Evolutionary conservation across 2,888 invertebrate species (phyloP), one percentile per base, ranked within the genome.

Genomic region (Latheticus oryzae): DNA sequence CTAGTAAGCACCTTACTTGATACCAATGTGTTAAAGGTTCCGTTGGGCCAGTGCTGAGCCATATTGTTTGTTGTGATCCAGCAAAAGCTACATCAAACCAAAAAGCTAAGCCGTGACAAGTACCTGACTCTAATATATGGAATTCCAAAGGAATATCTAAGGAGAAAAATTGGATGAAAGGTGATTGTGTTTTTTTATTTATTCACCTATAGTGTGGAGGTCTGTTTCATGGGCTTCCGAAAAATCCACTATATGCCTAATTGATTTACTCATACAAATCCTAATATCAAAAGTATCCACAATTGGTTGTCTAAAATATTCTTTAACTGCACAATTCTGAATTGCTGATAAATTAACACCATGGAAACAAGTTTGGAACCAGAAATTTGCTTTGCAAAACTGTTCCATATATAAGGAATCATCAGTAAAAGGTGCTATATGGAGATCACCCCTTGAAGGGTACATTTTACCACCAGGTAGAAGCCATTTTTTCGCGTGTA

Each of bases 11-110:
- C 17, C 98, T 87, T 1, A 98, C 97, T 81, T 98, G 97, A 79
- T 99, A 98, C 99, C 98, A 99, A 79, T 99, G 98, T 16, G 98
- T 99, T 11, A 99, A 82, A 0, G 97, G 96, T 77, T 98, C 97
- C 1, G 97, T 97, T 0, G 98, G 98, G 0, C 97, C 90, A 3
- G 99, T 99, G 3, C 97, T 97, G 19, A 99, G 79, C 97, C 98
- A 98, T 54, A 98, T 90, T 58, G 93, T 91, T 73, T 94, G 91
- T 57, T 87, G 87, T 33, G 87, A 87, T 23, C 98, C 97, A 56
- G 92, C 88, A 80, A 99, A 98, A 64, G 97, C 90, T 13, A 98
- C 97, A 81, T 99, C 97, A 78, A 99, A 99, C 98, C 99, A 99
- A 81, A 99, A 98, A 9, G 98, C 98, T 62, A 99, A 82, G 1